Evolutionary conservation across 1,140 invertebrate genomes (phyloP).

Genomic region (Ceratitis capitata): DNA sequence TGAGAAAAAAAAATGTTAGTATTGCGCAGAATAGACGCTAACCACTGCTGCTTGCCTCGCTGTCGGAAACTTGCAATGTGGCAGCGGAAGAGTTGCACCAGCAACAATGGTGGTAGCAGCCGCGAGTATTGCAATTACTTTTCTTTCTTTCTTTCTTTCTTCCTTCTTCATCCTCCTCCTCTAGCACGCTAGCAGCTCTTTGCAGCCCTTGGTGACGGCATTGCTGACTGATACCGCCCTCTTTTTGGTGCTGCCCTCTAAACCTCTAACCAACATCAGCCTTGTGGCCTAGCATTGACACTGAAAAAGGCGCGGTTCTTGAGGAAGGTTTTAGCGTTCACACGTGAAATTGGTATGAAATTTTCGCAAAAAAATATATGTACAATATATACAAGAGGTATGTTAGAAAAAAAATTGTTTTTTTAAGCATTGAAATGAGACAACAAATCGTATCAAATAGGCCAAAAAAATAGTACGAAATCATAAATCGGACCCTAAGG

Average conservation of each 20-base stretch:
- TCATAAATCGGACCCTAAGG: too few species aligned
- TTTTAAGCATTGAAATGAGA: too few species aligned
- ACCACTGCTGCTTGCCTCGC: background rate
- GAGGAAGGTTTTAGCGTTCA: background rate
- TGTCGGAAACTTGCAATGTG: background rate
- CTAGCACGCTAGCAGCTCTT: background rate
- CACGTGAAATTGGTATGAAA: background rate
- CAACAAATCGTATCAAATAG: too few species aligned
- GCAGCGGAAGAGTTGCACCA: background rate
- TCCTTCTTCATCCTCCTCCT: background rate
- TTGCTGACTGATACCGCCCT: constrained; percentile 19
- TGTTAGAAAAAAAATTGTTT: too few species aligned
- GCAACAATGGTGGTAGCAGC: background rate
- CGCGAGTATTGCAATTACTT: background rate
- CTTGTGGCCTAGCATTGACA: constrained; percentile 1
- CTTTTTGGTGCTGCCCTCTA: background rate
- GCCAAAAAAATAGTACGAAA: too few species aligned
- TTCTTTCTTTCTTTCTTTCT: background rate
- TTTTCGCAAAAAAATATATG: background rate
- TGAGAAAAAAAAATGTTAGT: background rate
- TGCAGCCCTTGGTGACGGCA: constrained; percentile 13
- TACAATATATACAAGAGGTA: too few species aligned
- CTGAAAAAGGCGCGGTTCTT: background rate
- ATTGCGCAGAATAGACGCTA: background rate
- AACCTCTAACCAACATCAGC: background rate